A percentile compares a stretch with the other conserved stretches of the same genome.
Evolutionary conservation across 2,113 vertebrate genomes (phyloP).

Genomic region (Oceanites oceanicus): DNA sequence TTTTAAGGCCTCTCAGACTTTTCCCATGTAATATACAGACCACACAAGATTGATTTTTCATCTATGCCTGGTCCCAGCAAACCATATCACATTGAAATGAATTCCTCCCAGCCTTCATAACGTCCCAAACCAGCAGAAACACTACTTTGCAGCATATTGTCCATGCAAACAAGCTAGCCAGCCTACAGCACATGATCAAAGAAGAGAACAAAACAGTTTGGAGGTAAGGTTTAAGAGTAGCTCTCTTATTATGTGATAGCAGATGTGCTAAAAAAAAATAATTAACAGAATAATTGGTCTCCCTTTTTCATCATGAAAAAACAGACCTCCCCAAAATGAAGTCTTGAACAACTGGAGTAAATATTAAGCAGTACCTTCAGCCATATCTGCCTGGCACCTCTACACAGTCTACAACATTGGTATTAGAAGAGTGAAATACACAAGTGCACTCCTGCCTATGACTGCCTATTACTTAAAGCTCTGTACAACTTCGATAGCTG

Average conservation of each 20-base stretch:
- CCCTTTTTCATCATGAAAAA: not conserved
- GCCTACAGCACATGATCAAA: not conserved
- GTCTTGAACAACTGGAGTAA: not conserved
- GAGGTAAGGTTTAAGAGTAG: not conserved
- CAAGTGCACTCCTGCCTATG: not conserved
- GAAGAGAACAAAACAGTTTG: not conserved
- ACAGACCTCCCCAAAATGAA: not conserved
- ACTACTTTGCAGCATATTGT: not conserved
- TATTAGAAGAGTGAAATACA: not conserved
- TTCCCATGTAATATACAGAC: not conserved
- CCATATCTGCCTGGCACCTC: not conserved
- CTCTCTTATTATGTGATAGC: not conserved
- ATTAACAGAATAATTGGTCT: not conserved
- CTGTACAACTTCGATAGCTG: not conserved
- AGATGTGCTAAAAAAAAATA: not conserved
- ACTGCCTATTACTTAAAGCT: not conserved
- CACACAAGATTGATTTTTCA: not conserved
- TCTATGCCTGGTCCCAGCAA: not conserved
- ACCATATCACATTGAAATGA: not conserved
- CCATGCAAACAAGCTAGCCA: not conserved
- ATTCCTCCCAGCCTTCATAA: not conserved
- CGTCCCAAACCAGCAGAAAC: not conserved
- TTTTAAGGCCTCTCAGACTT: not conserved
- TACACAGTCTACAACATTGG: not conserved
- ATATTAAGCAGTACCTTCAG: not conserved